Base-by-base conservation (phyloP, 2,113 vertebrate genomes). In the Pitta sordida region DNA sequence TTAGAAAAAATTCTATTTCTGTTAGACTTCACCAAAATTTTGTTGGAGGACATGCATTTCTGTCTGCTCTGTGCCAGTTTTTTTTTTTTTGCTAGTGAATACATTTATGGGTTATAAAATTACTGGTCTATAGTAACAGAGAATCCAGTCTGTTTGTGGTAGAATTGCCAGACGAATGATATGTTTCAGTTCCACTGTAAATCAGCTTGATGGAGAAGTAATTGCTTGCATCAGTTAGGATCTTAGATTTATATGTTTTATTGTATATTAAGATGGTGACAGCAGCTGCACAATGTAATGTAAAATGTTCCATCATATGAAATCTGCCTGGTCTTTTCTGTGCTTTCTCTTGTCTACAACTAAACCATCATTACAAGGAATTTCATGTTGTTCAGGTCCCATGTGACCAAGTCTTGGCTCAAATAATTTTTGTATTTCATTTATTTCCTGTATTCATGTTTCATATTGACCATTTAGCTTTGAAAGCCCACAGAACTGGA, bases 111-210 rank as follows among this genome's bases (percentile, higher is more conserved):
- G 26, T 89, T 75, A 51, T 79, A 93, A 95, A 58, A 58, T 26
- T 81, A 52, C 30, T 36, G 79, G 49, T 62, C 60, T 63, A 9
- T 68, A 37, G 7, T 44, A 84, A 52, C 23, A 82, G 34, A 53
- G 6, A 76, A 84, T 43, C 32, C 23, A 90, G 67, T 36, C 62
- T 78, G 37, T 83, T 91, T 87, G 26, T 63, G 51, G 34, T 39
- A 67, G 70, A 83, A 62, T 55, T 92, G 51, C 89, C 89, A 69
- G 51, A 43, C 7, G 18, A 87, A 92, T 73, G n/a, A 30, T 85
- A 85, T 51, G 67, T 92, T 95, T 95, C 62, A 63, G 51, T 92
- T 94, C 59, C 81, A 74, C 78, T 77, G 63, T 80, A 96, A 95
- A 91, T 87, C 9, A 23, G 19, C 67, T 85, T 91, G 89, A 92